phyloP scores from a whole-genome alignment of 2,797 vertebrate species.

The Sciurus vulgaris region DNA sequence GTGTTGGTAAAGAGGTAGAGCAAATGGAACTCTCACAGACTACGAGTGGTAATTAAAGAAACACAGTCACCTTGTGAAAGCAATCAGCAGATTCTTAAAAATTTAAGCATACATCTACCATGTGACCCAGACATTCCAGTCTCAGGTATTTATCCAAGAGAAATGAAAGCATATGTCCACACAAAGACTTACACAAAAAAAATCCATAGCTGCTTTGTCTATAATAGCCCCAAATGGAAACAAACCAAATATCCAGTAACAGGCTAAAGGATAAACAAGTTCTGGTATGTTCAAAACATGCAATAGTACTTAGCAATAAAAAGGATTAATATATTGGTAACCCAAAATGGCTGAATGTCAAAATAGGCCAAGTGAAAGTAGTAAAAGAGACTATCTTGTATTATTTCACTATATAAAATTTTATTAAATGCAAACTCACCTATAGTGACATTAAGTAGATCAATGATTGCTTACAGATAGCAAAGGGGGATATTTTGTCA shows the following conservation, averaged over 20 bases:
- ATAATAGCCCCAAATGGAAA: not conserved
- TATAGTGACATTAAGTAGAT: not conserved
- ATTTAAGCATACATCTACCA: not conserved
- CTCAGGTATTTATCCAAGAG: not conserved
- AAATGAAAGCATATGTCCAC: not conserved
- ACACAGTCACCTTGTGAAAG: not conserved
- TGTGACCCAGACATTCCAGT: not conserved
- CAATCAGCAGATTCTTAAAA: not conserved
- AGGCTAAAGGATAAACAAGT: not conserved
- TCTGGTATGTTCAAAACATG: not conserved
- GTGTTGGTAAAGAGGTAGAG: not conserved
- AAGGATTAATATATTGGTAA: not conserved
- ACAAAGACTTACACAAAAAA: conserved; percentile 11
- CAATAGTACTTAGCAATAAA: not conserved
- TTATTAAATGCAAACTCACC: not conserved
- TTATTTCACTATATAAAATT: conserved; percentile 36
- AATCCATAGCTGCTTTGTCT: not conserved
- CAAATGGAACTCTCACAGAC: not conserved
- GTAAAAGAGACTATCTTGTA: not conserved
- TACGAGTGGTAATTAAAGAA: not conserved
- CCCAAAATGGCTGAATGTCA: not conserved
- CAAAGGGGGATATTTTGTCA: not conserved
- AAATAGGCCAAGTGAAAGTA: conserved; percentile 13
- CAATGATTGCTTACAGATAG: not conserved
- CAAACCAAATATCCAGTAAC: not conserved